These are phyloP conservation scores for Montipora capitata DNA, from an alignment of 92 coral and sea anemone genomes.

Conservation along the genomic window DNA sequence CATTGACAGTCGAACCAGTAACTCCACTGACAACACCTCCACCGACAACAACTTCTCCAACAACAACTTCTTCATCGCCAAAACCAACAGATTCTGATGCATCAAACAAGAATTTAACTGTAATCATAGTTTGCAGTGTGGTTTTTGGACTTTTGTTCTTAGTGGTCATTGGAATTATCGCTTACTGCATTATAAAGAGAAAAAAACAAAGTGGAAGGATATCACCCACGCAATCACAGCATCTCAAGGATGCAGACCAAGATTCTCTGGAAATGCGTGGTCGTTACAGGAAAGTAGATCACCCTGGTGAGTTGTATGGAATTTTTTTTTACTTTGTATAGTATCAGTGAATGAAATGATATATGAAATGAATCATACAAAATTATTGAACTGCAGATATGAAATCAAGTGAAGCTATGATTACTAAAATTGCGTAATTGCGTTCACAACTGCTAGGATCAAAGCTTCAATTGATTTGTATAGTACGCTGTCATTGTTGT, in stretches of 20 bases:
- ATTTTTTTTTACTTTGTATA: neutral
- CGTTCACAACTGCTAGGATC: too few relatives aligned
- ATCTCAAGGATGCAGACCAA: neutral
- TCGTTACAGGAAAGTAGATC: constrained; percentile 7
- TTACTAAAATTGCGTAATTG: too few relatives aligned
- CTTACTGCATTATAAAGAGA: constrained; percentile 65
- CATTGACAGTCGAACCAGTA: constrained; percentile 34
- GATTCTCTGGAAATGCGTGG: constrained; percentile 74
- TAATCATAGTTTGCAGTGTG: constrained; percentile 80
- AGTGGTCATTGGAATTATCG: constrained; percentile 58
- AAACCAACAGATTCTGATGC: constrained; percentile 46
- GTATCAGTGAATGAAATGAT: too few relatives aligned
- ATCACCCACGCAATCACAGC: constrained; percentile 58
- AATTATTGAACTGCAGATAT: too few relatives aligned
- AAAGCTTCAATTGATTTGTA: too few relatives aligned
- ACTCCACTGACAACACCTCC: neutral
- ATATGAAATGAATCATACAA: too few relatives aligned
- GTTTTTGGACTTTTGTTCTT: constrained; percentile 65
- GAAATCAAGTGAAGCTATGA: too few relatives aligned
- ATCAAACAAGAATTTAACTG: constrained; percentile 53
- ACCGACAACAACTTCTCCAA: neutral
- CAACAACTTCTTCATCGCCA: neutral
- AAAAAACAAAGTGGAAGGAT: constrained; percentile 29
- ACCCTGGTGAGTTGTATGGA: constrained; percentile 5
- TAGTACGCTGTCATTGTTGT: too few relatives aligned